Evolutionary conservation across 2,888 invertebrate genomes (phyloP).

Genomic region (Phlogophora meticulosa): DNA sequence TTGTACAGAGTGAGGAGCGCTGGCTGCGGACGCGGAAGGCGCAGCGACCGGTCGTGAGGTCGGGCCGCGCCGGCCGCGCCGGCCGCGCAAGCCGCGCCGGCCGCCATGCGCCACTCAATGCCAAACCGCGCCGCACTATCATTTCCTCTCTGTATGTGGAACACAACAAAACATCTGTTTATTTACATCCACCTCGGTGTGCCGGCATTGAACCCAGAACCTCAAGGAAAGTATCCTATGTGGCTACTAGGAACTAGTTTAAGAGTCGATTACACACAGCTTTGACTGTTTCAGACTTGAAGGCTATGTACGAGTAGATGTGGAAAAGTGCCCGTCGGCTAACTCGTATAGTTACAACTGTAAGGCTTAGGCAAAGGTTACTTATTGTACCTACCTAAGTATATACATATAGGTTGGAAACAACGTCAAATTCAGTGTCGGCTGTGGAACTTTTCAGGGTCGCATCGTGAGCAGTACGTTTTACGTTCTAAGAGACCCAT

Average conservation of each 20-base stretch:
- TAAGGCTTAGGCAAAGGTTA: neutral
- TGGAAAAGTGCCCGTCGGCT: too few species aligned
- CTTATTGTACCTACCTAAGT: neutral
- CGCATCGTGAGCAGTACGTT: neutral
- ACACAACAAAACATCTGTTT: conserved; percentile 6
- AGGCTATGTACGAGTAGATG: neutral
- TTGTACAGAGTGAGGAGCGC: conserved; percentile 40
- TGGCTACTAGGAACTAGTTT: neutral
- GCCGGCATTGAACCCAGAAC: conserved; percentile 6
- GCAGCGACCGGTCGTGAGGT: too few species aligned
- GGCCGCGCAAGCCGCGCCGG: conserved; percentile 73
- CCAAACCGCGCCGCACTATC: conserved; percentile 44
- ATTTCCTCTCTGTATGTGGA: conserved; percentile 32
- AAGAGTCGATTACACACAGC: neutral
- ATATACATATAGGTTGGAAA: too few species aligned
- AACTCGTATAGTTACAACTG: neutral
- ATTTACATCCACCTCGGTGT: neutral
- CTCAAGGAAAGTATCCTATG: neutral
- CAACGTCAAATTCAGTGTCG: neutral
- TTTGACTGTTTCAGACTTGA: neutral
- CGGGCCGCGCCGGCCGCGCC: conserved; percentile 71
- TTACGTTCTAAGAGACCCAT: too few species aligned
- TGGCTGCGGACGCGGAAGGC: conserved; percentile 46
- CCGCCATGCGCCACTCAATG: conserved; percentile 66
- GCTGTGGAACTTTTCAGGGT: neutral